These are phyloP conservation scores for Pseudoips prasinana DNA, from an alignment of 2,888 invertebrate genomes.

Conservation along the genomic window DNA sequence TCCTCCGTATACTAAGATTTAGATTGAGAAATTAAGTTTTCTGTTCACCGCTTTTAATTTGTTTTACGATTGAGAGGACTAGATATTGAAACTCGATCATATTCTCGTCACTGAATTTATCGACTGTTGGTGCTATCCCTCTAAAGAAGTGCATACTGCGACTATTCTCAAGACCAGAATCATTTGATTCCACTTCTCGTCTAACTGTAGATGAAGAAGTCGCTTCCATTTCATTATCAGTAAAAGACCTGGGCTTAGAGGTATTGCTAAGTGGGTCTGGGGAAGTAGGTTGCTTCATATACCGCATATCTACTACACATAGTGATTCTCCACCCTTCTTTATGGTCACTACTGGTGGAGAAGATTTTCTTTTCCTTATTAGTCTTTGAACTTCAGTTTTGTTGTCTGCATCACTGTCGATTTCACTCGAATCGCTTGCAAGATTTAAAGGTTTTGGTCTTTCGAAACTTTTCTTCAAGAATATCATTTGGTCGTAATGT, in stretches of 20 bases:
- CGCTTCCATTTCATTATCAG: no score
- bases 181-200: no score
- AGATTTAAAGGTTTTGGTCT: background rate
- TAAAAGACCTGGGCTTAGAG: no score
- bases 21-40: background rate
- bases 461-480: background rate
- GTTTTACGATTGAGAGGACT: background rate
- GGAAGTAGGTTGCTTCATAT: no score
- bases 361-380: background rate
- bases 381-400: background rate
- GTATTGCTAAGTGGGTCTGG: no score
- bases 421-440: background rate
- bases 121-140: conserved; percentile 1
- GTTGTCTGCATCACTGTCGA: background rate
- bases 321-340: no score
- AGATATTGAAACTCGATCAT: conserved; percentile 1
- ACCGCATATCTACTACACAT: no score
- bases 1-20: no score
- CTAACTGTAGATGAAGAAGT: no score
- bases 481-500: background rate
- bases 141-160: conserved; percentile 1
- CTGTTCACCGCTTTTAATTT: background rate
- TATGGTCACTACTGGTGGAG: background rate
- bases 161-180: background rate
- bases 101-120: conserved; percentile 3